Evolutionary conservation across 2,113 vertebrate genomes (phyloP).

Genomic region (Ciconia stormi): DNA sequence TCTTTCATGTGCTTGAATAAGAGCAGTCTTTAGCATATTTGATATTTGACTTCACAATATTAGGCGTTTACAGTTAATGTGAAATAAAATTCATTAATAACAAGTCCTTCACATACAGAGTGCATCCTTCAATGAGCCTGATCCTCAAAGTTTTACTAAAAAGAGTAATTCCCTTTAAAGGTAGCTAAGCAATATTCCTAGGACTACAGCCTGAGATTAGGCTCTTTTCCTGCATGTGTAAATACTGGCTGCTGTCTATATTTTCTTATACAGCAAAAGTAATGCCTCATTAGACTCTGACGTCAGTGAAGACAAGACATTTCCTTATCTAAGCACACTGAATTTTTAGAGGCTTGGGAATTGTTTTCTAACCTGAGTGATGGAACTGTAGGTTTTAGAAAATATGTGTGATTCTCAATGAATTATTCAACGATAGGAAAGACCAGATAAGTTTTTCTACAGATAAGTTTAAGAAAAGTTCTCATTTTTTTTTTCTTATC

Average conservation of each 20-base stretch:
- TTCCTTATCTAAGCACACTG: constrained; percentile 19
- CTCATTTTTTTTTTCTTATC: background rate
- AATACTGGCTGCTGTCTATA: background rate
- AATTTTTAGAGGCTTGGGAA: constrained; percentile 1
- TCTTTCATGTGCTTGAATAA: background rate
- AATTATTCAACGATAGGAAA: constrained; percentile 1
- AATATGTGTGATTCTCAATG: background rate
- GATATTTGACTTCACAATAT: background rate
- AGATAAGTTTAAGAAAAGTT: constrained; percentile 8
- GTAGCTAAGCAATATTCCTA: background rate
- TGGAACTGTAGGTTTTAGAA: background rate
- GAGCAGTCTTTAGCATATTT: background rate
- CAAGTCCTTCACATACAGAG: background rate
- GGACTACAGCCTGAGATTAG: background rate
- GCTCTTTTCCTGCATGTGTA: background rate
- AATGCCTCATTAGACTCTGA: constrained; percentile 23
- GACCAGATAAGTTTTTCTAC: background rate
- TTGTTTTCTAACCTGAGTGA: background rate
- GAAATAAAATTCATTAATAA: background rate
- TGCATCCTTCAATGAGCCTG: background rate
- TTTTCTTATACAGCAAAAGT: background rate
- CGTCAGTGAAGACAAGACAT: background rate
- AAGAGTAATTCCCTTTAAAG: background rate
- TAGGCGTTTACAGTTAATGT: background rate
- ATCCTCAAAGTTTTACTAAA: background rate